Evolutionary conservation across 2,888 invertebrate genomes (phyloP).

Genomic region (Nasonia oneida): DNA sequence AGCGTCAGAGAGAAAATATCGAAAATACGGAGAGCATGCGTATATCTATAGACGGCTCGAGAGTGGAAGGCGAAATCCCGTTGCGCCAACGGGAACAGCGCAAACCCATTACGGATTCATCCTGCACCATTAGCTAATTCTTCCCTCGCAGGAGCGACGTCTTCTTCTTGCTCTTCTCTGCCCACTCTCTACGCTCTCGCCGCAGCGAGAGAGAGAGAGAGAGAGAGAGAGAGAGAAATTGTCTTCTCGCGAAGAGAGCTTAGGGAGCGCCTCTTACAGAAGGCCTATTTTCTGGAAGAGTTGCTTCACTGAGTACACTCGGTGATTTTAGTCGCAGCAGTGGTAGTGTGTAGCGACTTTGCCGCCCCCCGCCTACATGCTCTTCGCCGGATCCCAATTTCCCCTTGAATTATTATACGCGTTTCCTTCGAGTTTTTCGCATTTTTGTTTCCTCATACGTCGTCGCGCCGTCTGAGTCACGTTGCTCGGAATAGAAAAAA

Average conservation of each 20-base stretch:
- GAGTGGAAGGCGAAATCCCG: conserved; percentile 72
- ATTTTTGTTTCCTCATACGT: background rate
- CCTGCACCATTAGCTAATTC: conserved; percentile 79
- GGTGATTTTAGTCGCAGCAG: conserved; percentile 47
- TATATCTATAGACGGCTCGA: conserved; percentile 12
- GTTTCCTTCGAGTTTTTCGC: conserved; percentile 19
- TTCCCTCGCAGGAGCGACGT: conserved; percentile 64
- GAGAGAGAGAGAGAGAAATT: conserved; percentile 42
- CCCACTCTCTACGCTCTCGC: conserved; percentile 61
- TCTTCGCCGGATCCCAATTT: background rate
- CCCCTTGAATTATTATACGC: background rate
- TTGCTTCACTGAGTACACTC: conserved; percentile 53
- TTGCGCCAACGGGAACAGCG: conserved; percentile 73
- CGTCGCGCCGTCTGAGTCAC: background rate
- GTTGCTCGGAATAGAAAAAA: conserved; percentile 30
- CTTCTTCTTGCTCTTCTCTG: conserved; percentile 40
- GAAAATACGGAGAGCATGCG: conserved; percentile 7
- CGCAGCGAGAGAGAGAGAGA: conserved; percentile 3
- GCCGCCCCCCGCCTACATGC: background rate
- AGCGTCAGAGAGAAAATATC: background rate
- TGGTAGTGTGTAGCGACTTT: conserved; percentile 29
- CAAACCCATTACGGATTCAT: conserved; percentile 79
- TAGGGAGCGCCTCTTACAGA: conserved; percentile 55
- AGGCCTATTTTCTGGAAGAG: conserved; percentile 64
- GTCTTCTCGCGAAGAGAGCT: conserved; percentile 53